Percentiles rank a stretch among this genome's conserved stretches.
phyloP scores from a whole-genome alignment of 2,113 vertebrate genomes.

The Syrrhaptes paradoxus region DNA sequence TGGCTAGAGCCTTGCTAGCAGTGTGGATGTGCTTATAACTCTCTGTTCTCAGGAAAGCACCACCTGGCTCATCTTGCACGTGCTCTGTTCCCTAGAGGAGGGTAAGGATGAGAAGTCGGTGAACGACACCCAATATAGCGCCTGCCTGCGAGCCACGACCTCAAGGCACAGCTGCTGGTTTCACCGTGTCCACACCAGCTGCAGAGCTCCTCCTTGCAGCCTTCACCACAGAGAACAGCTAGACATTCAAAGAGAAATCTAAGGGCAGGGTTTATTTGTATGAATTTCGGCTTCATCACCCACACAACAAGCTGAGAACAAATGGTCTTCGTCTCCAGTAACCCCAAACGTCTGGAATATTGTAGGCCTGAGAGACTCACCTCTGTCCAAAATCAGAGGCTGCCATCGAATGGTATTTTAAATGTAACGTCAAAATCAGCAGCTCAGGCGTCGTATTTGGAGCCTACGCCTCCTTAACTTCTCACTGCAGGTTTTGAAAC shows the following conservation, averaged over 20 bases:
- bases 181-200: constrained; percentile 3
- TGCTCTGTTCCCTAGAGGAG: background rate
- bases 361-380: background rate
- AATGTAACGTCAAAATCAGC: background rate
- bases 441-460: background rate
- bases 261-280: background rate
- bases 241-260: background rate
- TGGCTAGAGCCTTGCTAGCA: background rate
- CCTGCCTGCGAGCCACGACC: background rate
- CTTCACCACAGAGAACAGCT: background rate
- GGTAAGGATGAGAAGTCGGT: background rate
- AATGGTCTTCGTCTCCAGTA: background rate
- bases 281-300: background rate
- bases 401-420: background rate
- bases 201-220: background rate
- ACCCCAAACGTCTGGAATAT: background rate
- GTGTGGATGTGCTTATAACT: background rate
- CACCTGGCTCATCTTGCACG: background rate
- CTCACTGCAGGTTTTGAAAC: background rate
- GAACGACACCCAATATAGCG: background rate
- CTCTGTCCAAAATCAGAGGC: background rate
- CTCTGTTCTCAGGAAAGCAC: background rate
- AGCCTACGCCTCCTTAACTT: background rate
- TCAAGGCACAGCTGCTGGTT: constrained; percentile 48
- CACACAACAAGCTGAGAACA: background rate